These are phyloP conservation scores for Ormyrus thymus DNA, from an alignment of 2,888 invertebrate species.

Conservation along the genomic window DNA sequence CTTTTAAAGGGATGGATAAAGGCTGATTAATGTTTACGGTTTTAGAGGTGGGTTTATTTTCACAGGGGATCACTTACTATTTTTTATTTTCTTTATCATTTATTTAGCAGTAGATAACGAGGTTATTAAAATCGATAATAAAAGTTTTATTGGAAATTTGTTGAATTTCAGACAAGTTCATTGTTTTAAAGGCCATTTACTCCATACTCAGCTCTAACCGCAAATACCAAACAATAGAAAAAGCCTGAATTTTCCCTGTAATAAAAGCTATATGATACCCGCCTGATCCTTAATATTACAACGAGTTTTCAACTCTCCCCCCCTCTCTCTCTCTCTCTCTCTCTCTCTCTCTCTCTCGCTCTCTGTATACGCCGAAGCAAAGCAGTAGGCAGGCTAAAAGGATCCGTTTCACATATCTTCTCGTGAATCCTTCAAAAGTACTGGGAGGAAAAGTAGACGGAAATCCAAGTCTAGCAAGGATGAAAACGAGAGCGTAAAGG, in stretches of 20 bases:
- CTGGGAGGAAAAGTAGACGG: neutral
- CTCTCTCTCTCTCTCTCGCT: neutral
- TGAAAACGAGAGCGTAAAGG: constrained; percentile 35
- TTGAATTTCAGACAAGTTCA: too few species aligned
- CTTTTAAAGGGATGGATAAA: too few species aligned
- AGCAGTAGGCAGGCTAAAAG: constrained; percentile 33
- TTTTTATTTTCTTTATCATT: too few species aligned
- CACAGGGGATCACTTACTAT: too few species aligned
- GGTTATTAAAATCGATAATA: too few species aligned
- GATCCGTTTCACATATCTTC: constrained; percentile 47
- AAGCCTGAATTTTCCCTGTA: neutral
- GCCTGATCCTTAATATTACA: constrained; percentile 38
- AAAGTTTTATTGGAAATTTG: too few species aligned
- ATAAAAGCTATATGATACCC: neutral
- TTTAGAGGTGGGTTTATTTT: too few species aligned
- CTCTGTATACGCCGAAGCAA: neutral
- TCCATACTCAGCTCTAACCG: too few species aligned
- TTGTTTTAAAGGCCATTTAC: too few species aligned
- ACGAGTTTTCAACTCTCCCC: constrained; percentile 18
- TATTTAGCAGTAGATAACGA: too few species aligned
- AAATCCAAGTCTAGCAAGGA: constrained; percentile 1
- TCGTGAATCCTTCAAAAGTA: constrained; percentile 34
- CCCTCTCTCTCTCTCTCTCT: neutral
- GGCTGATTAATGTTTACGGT: too few species aligned
- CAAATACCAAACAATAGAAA: neutral